Conservation (phyloP, 2,113 vertebrate species). For the Eolophus roseicapilla region DNA sequence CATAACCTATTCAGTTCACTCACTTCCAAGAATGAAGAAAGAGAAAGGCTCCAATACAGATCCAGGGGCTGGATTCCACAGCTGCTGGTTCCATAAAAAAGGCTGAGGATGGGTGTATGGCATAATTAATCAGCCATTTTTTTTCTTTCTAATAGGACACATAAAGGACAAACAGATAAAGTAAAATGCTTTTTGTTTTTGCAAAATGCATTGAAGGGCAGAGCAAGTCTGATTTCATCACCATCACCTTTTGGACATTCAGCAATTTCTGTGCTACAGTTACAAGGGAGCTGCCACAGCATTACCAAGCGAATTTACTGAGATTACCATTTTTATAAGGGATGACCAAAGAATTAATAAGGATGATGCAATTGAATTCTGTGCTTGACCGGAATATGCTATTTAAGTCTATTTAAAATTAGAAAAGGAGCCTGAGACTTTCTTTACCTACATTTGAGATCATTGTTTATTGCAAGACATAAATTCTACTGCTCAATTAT, state of each 20-base stretch:
- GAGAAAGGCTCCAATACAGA: background rate
- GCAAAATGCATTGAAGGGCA: background rate
- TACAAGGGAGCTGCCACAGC: background rate
- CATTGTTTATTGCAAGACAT: background rate
- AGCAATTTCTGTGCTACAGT: background rate
- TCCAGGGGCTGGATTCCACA: background rate
- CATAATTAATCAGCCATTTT: background rate
- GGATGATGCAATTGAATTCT: background rate
- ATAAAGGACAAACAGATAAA: background rate
- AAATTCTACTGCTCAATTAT: slow-evolving; percentile 5
- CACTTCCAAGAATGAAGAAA: background rate
- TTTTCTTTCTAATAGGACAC: background rate
- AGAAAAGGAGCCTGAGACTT: background rate
- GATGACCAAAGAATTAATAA: background rate
- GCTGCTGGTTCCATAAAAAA: background rate
- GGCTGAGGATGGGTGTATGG: background rate
- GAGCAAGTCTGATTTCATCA: background rate
- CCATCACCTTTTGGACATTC: background rate
- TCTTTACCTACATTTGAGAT: background rate
- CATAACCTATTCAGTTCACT: background rate
- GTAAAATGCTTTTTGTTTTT: background rate
- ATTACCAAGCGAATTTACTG: background rate
- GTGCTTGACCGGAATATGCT: background rate
- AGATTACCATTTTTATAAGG: background rate
- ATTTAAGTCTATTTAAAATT: background rate